Percentiles rank a stretch among this genome's conserved stretches.
These are phyloP conservation scores for Mirza zaza DNA, from an alignment of 2,113 vertebrate genomes.

Conservation along the genomic window DNA sequence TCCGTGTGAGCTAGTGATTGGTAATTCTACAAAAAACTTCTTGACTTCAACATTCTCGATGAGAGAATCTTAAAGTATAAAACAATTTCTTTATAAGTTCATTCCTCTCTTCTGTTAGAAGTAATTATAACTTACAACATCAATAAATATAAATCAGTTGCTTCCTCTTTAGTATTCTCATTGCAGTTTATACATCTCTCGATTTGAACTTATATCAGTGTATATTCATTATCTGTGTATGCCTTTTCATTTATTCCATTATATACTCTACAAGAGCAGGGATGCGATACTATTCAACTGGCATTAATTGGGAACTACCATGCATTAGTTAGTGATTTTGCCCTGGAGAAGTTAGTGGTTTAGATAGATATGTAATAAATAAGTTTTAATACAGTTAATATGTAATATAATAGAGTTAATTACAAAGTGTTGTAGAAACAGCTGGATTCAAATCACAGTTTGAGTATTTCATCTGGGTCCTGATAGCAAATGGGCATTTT, in stretches of 20 bases:
- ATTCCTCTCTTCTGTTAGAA: slow-evolving; percentile 13
- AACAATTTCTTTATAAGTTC: background rate
- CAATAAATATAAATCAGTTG: background rate
- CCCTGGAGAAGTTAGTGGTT: background rate
- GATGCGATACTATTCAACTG: background rate
- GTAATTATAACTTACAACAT: background rate
- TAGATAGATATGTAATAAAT: background rate
- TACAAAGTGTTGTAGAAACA: background rate
- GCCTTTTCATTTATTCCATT: background rate
- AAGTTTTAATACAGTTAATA: background rate
- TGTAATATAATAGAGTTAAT: background rate
- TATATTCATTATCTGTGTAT: background rate
- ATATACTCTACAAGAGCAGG: background rate
- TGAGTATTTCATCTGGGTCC: background rate
- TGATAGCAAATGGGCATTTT: background rate
- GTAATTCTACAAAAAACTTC: slow-evolving; percentile 24
- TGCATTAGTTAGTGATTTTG: background rate
- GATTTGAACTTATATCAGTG: background rate
- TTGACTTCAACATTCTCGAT: background rate
- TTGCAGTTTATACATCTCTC: background rate
- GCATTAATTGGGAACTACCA: background rate
- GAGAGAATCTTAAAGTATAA: slow-evolving; percentile 42
- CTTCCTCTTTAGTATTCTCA: background rate
- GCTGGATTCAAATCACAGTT: background rate
- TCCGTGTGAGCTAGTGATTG: slow-evolving; percentile 47